phyloP scores from a whole-genome alignment of 2,888 invertebrate species.

The Eutolmus rufibarbis region DNA sequence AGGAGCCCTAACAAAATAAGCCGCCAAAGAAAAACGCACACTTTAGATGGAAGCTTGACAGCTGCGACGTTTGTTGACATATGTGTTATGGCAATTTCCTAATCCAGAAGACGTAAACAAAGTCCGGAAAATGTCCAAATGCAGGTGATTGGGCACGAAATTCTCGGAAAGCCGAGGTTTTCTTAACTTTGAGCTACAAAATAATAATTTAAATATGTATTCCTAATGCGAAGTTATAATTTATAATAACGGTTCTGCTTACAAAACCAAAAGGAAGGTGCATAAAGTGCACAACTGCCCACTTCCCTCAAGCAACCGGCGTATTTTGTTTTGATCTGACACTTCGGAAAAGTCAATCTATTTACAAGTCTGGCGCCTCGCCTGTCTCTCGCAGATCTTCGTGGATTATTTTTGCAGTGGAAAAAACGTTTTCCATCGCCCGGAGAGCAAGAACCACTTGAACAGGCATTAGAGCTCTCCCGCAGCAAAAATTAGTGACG shows the following conservation, averaged over 20 bases:
- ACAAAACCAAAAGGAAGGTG: neutral
- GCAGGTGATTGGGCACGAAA: neutral
- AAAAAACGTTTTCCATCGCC: neutral
- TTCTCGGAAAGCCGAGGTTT: neutral
- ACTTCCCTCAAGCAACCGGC: neutral
- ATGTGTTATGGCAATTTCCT: neutral
- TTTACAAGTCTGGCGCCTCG: neutral
- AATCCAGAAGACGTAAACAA: neutral
- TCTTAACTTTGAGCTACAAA: neutral
- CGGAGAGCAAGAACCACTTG: neutral
- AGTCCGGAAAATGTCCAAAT: neutral
- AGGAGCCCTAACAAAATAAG: neutral
- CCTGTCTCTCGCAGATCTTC: neutral
- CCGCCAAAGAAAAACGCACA: neutral
- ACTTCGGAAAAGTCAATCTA: neutral
- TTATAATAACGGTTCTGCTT: neutral
- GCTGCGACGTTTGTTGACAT: neutral
- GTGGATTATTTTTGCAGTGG: conserved; percentile 6
- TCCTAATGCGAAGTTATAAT: neutral
- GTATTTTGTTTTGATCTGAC: neutral
- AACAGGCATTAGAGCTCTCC: neutral
- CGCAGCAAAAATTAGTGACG: conserved; percentile 4
- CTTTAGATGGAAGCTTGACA: neutral
- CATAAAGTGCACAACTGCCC: neutral
- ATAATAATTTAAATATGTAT: neutral